Evolutionary conservation across 1,140 invertebrate species (phyloP).

Genomic region (Aphelinus atriplicis): DNA sequence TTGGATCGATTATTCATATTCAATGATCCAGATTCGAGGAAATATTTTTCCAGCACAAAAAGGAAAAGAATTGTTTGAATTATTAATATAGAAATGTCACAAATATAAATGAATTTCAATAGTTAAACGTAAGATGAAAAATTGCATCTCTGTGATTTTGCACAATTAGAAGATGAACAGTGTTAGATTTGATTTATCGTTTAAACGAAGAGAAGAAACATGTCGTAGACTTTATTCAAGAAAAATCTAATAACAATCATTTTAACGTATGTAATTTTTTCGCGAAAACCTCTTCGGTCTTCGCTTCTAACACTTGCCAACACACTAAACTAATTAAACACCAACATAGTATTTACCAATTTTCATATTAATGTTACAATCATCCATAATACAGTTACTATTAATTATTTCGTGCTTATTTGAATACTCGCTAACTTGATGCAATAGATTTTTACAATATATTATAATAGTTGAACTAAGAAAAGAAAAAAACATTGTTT

Average conservation of each 20-base stretch:
- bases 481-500: constrained; percentile 21
- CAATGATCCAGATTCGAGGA: too few species aligned
- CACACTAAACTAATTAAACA: constrained; percentile 16
- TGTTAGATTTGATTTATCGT: neutral
- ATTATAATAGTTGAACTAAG: neutral
- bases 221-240: neutral
- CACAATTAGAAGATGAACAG: neutral
- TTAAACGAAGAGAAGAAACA: neutral
- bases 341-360: constrained; percentile 13
- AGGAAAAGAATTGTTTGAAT: too few species aligned
- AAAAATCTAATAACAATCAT: neutral
- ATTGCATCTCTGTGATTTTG: constrained; percentile 21
- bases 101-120: neutral
- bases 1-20: too few species aligned
- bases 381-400: neutral
- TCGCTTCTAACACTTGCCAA: constrained; percentile 18
- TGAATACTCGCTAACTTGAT: constrained; percentile 20
- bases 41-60: too few species aligned
- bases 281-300: neutral
- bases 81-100: too few species aligned
- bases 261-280: neutral
- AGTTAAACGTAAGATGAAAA: neutral
- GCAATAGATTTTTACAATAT: neutral
- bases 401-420: constrained; percentile 8
- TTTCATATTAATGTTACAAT: neutral